Evolutionary conservation across 2,888 invertebrate species (phyloP), one percentile per base, ranked within the genome.

Genomic region (Rhingia rostrata): DNA sequence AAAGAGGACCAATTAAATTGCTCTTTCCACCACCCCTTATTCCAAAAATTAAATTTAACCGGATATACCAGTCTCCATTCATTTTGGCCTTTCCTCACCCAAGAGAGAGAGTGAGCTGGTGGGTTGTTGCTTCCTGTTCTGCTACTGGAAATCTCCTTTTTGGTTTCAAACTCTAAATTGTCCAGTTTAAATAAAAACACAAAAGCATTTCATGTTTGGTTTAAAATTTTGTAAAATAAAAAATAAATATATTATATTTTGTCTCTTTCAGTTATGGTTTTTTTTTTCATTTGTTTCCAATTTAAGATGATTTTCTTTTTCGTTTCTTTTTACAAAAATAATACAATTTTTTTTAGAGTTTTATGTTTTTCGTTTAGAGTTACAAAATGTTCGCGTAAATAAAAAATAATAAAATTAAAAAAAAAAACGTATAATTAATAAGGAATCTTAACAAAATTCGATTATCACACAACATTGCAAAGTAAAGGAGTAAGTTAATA

Each of bases 391-490:
- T 37, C 61, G 43, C 66, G 43, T 54, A 67, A 61, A 7, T 63
- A 66, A 61, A 63, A 49, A 60, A 43, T 63, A 47, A 49, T 45
- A 73, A 63, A 86, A 77, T 60, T 81, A 86, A 84, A 86, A 84
- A 60, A 81, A 73, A 81, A 73, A 61, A 86, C 70, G 67, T 60
- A 53, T 61, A 83, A 82, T 77, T 78, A 86, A 86, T 79, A 85
- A 81, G 85, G 81, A 85, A 86, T 81, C 85, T 81, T 86, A 79
- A 86, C 74, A 86, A 83, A 86, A 86, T 82, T 83, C 82, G 81
- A 88, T 90, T 90, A 90, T 90, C 91, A 90, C 91, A 90, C 89
- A 90, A 89, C 89, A 90, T 91, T 91, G 90, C 90, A 90, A 79
- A 72, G 72, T 79, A 79, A 79, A 84, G 70, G 74, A 80, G 64